These are phyloP conservation scores for Cliona cf. orientalis DNA, from an alignment of 37 sponge, comb jelly and placozoan genomes.

Conservation along the genomic window DNA sequence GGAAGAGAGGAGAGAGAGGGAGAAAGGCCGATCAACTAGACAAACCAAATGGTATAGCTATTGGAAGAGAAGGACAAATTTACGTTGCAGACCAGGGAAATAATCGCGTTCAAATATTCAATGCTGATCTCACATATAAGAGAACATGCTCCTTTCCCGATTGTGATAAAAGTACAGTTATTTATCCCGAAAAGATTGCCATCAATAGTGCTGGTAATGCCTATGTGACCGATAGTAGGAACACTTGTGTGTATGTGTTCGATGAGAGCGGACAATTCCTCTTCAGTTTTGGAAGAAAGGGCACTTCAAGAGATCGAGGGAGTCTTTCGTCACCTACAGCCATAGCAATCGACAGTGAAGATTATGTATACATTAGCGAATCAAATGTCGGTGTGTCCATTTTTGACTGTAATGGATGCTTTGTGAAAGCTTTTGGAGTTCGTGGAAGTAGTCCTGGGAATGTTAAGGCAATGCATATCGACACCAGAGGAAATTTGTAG, in stretches of 20 bases:
- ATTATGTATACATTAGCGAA: slow-evolving; percentile 26
- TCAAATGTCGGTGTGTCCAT: not conserved
- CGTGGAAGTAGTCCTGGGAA: slow-evolving; percentile 25
- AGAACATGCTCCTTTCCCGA: not conserved
- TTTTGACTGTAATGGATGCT: slow-evolving; percentile 21
- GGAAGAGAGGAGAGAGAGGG: slow-evolving; percentile 7
- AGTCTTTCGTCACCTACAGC: slow-evolving; percentile 8
- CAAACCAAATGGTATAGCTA: not conserved
- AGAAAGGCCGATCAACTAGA: not conserved
- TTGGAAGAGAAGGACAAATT: not conserved
- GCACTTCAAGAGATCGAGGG: not conserved
- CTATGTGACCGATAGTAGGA: slow-evolving; percentile 20
- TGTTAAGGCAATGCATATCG: slow-evolving; percentile 12
- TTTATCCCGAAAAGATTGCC: slow-evolving; percentile 22
- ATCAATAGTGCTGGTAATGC: slow-evolving; percentile 25
- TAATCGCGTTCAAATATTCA: not conserved
- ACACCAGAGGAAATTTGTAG: slow-evolving; percentile 1
- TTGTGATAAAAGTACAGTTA: not conserved
- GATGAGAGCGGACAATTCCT: slow-evolving; percentile 18
- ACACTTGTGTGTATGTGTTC: slow-evolving; percentile 40
- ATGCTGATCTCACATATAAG: slow-evolving; percentile 1
- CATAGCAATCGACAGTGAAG: slow-evolving; percentile 18
- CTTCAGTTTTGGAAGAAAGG: slow-evolving; percentile 28
- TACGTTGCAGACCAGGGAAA: not conserved
- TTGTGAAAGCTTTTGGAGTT: slow-evolving; percentile 29